Evolutionary conservation across 2,113 vertebrate species (phyloP).

Genomic region (Anoura caudifer): DNA sequence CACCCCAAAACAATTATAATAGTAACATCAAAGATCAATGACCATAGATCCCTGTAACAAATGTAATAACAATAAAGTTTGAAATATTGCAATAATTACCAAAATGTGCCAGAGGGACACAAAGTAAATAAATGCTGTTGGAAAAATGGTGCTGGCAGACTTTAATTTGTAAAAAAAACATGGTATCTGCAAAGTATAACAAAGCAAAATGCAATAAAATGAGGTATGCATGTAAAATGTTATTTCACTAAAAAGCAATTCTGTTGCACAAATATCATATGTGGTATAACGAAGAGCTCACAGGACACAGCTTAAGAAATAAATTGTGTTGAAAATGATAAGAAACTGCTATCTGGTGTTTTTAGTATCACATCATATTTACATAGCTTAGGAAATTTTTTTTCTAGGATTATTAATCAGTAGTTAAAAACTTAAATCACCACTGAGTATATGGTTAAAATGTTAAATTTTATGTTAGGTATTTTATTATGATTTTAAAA

Average conservation of each 20-base stretch:
- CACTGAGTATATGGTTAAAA: neutral
- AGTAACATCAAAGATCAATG: too few species aligned
- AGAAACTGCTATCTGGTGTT: neutral
- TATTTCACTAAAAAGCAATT: neutral
- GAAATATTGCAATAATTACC: neutral
- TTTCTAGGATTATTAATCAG: neutral
- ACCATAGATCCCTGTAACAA: neutral
- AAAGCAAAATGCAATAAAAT: neutral
- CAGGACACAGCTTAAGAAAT: neutral
- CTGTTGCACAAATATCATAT: neutral
- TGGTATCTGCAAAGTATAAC: neutral
- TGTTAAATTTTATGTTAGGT: neutral
- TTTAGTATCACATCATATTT: neutral
- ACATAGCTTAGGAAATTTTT: neutral
- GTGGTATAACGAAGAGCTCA: neutral
- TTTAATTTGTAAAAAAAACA: neutral
- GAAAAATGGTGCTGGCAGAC: neutral
- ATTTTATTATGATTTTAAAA: neutral
- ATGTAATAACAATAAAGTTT: neutral
- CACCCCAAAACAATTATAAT: neutral
- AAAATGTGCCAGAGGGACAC: neutral
- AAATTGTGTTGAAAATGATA: neutral
- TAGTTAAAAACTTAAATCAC: constrained; percentile 24
- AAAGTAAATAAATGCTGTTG: neutral
- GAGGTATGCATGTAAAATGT: neutral